These are phyloP conservation scores for Melanotaenia pygmaea DNA, from an alignment of 2,797 vertebrate species.

Conservation along the genomic window DNA sequence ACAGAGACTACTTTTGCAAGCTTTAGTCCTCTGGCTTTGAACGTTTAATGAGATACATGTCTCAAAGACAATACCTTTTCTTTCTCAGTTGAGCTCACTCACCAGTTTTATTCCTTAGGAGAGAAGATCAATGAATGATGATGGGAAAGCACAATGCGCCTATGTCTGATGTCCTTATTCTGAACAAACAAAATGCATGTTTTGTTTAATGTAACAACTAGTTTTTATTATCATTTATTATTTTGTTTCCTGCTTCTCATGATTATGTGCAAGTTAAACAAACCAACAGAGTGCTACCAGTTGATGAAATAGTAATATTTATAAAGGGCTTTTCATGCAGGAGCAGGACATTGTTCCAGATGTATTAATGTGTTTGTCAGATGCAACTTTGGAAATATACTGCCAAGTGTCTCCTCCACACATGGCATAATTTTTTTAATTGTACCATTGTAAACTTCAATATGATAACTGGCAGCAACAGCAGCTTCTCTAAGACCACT, in stretches of 20 bases:
- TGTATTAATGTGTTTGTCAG: too few species aligned
- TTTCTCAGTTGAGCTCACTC: conserved; percentile 33
- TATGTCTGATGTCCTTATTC: not conserved
- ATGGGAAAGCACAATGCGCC: not conserved
- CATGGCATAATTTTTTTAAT: too few species aligned
- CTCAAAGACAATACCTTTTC: conserved; percentile 22
- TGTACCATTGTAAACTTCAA: too few species aligned
- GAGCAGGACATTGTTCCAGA: too few species aligned
- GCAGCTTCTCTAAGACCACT: too few species aligned
- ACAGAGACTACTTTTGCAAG: not conserved
- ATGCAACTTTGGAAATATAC: too few species aligned
- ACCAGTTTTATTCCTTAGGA: conserved; percentile 35
- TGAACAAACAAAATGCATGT: not conserved
- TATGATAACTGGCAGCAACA: too few species aligned
- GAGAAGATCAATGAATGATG: conserved; percentile 30
- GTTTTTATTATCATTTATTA: not conserved
- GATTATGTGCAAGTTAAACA: not conserved
- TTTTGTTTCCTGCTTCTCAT: not conserved
- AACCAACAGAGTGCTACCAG: not conserved
- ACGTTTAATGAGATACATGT: conserved; percentile 51
- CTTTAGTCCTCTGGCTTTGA: conserved; percentile 45
- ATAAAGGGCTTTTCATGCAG: too few species aligned
- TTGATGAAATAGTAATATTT: too few species aligned
- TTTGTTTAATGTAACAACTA: not conserved
- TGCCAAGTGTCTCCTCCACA: too few species aligned